phyloP scores from a whole-genome alignment of 2,888 invertebrate genomes.

The Andrena trimmerana region DNA sequence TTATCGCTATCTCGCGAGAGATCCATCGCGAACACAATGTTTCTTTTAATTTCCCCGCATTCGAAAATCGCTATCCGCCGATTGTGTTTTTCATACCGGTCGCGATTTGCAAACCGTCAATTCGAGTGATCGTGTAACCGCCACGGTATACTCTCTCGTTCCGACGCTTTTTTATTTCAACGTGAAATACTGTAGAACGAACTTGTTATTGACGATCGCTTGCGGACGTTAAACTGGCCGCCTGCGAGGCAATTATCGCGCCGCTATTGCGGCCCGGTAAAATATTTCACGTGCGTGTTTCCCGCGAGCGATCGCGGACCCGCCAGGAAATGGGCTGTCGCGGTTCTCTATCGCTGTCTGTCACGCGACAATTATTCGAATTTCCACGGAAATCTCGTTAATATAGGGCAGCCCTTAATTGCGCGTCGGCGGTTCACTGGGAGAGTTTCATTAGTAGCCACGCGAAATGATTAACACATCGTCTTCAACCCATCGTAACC shows the following conservation, averaged over 20 bases:
- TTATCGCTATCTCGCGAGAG: not conserved
- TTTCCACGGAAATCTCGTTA: conserved; percentile 11
- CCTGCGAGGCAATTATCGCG: conserved; percentile 62
- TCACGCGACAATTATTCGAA: conserved; percentile 39
- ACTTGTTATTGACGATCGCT: conserved; percentile 71
- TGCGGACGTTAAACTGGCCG: conserved; percentile 69
- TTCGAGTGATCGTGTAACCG: conserved; percentile 61
- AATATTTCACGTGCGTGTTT: conserved; percentile 54
- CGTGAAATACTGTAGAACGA: conserved; percentile 65
- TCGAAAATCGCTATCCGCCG: not conserved
- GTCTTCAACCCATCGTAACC: no score
- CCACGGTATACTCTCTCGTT: conserved; percentile 6
- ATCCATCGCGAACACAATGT: not conserved
- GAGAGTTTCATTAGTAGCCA: not conserved
- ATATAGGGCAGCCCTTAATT: conserved; percentile 15
- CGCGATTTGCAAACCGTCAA: conserved; percentile 44
- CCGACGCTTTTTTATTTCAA: conserved; percentile 17
- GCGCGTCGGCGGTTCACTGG: not conserved
- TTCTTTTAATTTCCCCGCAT: not conserved
- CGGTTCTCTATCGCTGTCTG: conserved; percentile 23
- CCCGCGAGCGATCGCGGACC: conserved; percentile 10
- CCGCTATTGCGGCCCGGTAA: conserved; percentile 53
- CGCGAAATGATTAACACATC: no score
- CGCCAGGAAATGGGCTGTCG: conserved; percentile 31
- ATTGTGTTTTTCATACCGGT: not conserved